Evolutionary conservation across 2,113 vertebrate genomes (phyloP).

Genomic region (Gracilinanus agilis): DNA sequence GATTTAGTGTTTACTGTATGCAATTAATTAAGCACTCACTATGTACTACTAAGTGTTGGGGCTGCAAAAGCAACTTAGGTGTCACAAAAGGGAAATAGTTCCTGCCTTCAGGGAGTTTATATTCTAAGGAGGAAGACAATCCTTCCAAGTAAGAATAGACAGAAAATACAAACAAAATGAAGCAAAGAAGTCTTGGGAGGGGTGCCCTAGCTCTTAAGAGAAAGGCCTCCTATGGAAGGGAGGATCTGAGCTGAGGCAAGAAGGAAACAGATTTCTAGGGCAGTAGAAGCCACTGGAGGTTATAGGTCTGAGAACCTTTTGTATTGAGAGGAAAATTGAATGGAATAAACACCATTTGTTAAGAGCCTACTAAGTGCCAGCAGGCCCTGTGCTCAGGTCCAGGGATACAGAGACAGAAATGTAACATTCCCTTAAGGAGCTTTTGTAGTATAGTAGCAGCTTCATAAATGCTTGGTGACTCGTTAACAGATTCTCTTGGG

Average conservation of each 20-base stretch:
- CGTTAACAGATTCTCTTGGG: not conserved
- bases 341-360: not conserved
- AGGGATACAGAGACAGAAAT: not conserved
- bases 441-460: not conserved
- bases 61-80: not conserved
- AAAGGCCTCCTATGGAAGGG: no score
- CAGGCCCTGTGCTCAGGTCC: not conserved
- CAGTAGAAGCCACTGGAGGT: not conserved
- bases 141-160: not conserved
- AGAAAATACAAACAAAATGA: not conserved
- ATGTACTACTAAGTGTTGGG: not conserved
- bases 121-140: not conserved
- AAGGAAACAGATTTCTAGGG: no score
- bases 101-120: not conserved
- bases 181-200: rapidly evolving
- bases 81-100: not conserved
- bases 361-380: not conserved
- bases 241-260: no score
- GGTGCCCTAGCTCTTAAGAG: not conserved
- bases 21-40: not conserved
- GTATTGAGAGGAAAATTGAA: not conserved
- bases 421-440: not conserved
- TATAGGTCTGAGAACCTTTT: not conserved
- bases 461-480: not conserved
- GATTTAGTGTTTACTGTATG: not conserved